Conservation (phyloP, 1,140 invertebrate genomes). For the Diplogasteroides magnus region DNA sequence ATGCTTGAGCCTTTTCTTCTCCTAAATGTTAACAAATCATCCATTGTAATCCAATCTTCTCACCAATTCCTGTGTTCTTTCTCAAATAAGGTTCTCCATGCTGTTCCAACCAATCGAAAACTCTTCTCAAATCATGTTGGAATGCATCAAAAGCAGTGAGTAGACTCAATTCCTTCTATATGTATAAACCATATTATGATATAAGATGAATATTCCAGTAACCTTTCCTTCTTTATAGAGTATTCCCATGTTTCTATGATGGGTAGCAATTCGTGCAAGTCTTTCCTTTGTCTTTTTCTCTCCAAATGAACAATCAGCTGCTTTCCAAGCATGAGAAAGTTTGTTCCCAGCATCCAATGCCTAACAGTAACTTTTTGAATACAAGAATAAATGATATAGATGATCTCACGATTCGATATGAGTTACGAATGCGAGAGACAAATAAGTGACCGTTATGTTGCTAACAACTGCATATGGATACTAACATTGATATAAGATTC, state of each 20-base stretch:
- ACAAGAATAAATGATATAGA: no score
- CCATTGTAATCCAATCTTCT: conserved; percentile 71
- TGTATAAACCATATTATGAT: no score
- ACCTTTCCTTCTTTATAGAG: neutral
- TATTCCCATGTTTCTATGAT: neutral
- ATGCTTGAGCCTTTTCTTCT: conserved; percentile 71
- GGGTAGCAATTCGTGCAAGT: neutral
- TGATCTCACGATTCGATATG: no score
- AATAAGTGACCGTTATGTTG: no score
- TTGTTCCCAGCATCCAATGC: no score
- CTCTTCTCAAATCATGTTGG: conserved; percentile 61
- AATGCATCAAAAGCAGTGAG: conserved; percentile 20
- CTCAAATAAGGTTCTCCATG: conserved; percentile 96
- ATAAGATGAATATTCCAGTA: neutral
- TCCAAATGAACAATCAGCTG: neutral
- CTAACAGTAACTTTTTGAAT: no score
- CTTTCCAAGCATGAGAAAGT: neutral
- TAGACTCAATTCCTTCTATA: conserved; percentile 25
- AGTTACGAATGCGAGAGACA: no score
- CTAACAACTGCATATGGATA: no score
- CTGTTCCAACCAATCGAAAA: conserved; percentile 92
- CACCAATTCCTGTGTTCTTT: conserved; percentile 90
- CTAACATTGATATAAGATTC: no score
- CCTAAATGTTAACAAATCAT: conserved; percentile 9
- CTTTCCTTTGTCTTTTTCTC: neutral